Conservation (phyloP, 2,113 vertebrate genomes). For the Todiramphus saurophagus region DNA sequence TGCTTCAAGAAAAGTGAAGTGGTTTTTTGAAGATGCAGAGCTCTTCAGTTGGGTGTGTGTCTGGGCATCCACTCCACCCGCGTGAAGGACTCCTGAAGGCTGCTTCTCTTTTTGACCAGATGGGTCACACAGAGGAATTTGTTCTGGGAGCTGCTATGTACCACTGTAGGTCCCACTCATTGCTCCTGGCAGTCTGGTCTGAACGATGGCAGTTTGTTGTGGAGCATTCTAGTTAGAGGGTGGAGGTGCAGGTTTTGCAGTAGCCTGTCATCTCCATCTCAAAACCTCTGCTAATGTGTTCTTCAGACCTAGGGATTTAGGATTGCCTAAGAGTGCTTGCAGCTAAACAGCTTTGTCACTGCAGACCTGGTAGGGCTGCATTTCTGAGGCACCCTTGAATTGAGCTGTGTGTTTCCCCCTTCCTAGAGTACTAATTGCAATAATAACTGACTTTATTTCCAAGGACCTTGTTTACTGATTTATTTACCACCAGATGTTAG, state of each 20-base stretch:
- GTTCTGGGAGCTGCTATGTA: background rate
- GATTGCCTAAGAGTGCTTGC: background rate
- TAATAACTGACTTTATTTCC: background rate
- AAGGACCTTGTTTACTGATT: background rate
- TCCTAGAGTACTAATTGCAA: background rate
- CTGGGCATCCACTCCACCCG: background rate
- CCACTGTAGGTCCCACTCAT: background rate
- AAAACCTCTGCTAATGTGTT: background rate
- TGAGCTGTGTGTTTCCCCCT: background rate
- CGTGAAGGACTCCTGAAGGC: background rate
- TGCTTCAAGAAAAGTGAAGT: background rate
- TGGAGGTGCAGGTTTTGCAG: background rate
- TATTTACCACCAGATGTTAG: background rate
- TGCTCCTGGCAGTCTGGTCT: background rate
- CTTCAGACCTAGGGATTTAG: background rate
- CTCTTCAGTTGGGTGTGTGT: background rate
- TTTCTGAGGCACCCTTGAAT: background rate
- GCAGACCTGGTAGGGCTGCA: constrained; percentile 24
- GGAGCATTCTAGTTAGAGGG: background rate
- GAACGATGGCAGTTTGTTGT: fast-evolving
- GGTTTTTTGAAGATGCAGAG: background rate
- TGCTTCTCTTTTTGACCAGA: background rate
- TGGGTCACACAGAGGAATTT: background rate
- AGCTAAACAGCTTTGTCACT: constrained; percentile 62
- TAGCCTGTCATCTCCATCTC: background rate